Base-by-base conservation (phyloP, 2,888 invertebrate species). In the Therioaphis trifolii region DNA sequence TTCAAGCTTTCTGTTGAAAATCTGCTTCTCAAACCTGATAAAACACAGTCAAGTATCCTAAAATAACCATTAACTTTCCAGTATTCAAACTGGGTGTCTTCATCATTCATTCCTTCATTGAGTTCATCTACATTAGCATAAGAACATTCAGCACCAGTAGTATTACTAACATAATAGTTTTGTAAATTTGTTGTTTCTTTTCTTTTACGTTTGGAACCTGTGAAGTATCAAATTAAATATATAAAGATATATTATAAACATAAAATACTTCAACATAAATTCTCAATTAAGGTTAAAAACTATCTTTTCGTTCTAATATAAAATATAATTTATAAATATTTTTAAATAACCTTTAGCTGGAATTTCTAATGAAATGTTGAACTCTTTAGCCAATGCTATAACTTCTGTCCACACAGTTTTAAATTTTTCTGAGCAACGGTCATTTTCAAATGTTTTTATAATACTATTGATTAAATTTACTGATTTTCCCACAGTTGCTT, bases 61-160 rank as follows among this genome's bases (percentile, higher is more conserved):
- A 58, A 75, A 58, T 75, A 75, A 35, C 55, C 58, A 43, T 75
- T 75, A 18, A 75, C 24, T 55, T 40, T 35, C 58, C 58, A 75
- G 14, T 58, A 75, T 24, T 75, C 75, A 40, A 58, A 40, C 15
- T 21, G 5, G 0, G 18, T n/a, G 2, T 66, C 35, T 46, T 68
- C 21, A 43, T 68, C 43, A 68, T 21, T 14, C 11, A 40, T 68
- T 46, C 14, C 52, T n/a, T 72, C 72, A n/a, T n/a, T n/a, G n/a
- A n/a, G n/a, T n/a, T n/a, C n/a, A 72, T 52, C n/a, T 4, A 72
- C 2, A 49, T 5, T 72, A 4, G 11, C 35, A 72, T n/a, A 1
- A 72, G 72, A 72, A 52, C 52, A 52, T 72, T 72, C 72, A 52
- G 27, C 72, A 18, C 72, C 29, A 69, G 69, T 69, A n/a, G 4